Evolutionary conservation across 2,113 vertebrate species (phyloP), one percentile per base, ranked within the genome.

Genomic region (Lamprologus ornatipinnis): DNA sequence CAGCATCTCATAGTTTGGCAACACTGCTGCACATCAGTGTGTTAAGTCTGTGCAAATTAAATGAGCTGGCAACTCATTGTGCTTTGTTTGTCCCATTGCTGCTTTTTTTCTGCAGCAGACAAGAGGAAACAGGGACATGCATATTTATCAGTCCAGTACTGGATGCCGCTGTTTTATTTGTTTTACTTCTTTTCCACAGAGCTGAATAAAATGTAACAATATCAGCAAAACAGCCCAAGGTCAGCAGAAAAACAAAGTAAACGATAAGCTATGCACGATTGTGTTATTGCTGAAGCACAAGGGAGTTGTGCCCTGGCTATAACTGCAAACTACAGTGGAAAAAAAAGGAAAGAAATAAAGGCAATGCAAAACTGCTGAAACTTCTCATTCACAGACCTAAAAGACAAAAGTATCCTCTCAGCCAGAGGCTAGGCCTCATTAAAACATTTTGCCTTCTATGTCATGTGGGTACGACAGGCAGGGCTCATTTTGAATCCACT

Each of bases 201-300:
- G 83, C 55, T 68, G 82, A 88, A 80, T 81, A 82, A 84, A 89
- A 84, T 87, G 37, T 21, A 89, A 70, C 51, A 80, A 57, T 86
- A 89, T 93, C 89, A 92, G 88, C 87, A 88, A 80, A 95, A 89
- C 85, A 85, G 83, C 78, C 83, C 91, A 92, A 88, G 90, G 91
- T 94, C 91, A 90, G 88, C 86, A 90, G n/a, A 88, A 86, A 85
- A 57, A 21, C 14, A 73, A 75, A 84, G 55, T 80, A 70, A 91
- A 84, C 15, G 40, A 86, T 83, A 86, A 84, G 70, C 54, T 55
- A 53, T 73, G 70, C 47, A 53, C 12, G 60, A 80, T 53, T 85
- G 12, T 70, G 19, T 88, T 86, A 84, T 73, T 53, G 87, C 60
- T 12, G 49, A 11, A 28, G 81, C 84, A 88, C 53, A 35, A 11